These are phyloP conservation scores for Chrysaora quinquecirrha DNA, from an alignment of 30 jellyfish, hydroid and myxozoan genomes.

Conservation along the genomic window DNA sequence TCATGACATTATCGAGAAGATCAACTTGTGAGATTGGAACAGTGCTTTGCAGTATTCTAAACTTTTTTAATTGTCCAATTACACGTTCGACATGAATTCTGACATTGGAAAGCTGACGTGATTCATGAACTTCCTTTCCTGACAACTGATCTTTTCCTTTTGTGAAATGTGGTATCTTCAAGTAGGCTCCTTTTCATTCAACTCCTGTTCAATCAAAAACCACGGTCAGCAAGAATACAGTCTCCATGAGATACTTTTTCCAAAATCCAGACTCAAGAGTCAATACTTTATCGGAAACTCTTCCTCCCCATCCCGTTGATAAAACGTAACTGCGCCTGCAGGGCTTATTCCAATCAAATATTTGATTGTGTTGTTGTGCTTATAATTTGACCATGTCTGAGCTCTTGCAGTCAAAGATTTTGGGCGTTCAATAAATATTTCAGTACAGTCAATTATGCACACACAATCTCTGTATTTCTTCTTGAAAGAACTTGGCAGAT, in stretches of 20 bases:
- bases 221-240: conserved; percentile 64
- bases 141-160: conserved; percentile 68
- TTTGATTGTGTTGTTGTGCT: conserved; percentile 36
- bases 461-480: conserved; percentile 46
- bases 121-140: conserved; percentile 40
- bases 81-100: conserved; percentile 66
- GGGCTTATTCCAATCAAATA: conserved; percentile 39
- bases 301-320: conserved; percentile 61
- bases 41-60: conserved; percentile 23
- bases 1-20: conserved; percentile 51
- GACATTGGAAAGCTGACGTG: conserved; percentile 63
- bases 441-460: conserved; percentile 51
- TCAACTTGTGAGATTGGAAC: conserved; percentile 62
- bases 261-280: conserved; percentile 33
- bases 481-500: conserved; percentile 24
- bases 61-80: conserved; percentile 63
- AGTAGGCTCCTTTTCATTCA: conserved; percentile 58
- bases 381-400: conserved; percentile 46
- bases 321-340: conserved; percentile 53
- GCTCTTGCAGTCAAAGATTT: conserved; percentile 35
- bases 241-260: conserved; percentile 41
- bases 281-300: conserved; percentile 43
- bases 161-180: conserved; percentile 60
- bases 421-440: conserved; percentile 49
- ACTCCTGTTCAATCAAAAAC: conserved; percentile 59